Evolutionary conservation across 1,140 invertebrate species (phyloP), one percentile per base, ranked within the genome.

Genomic region (Dreissena polymorpha): DNA sequence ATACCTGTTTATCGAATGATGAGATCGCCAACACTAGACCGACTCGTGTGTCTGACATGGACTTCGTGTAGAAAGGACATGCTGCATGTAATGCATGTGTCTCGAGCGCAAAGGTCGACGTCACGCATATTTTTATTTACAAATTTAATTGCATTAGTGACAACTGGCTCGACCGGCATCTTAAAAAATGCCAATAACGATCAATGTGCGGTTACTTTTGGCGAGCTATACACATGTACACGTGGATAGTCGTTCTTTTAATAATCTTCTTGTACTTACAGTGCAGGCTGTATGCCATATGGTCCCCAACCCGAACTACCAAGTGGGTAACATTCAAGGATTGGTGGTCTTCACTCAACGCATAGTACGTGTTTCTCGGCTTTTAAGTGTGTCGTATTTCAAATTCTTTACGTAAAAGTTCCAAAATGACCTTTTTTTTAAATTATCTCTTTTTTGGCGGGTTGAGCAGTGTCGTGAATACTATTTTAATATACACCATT

Each of bases 261-360:
- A 3, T 25, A 10, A 12, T 23, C 23, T 27, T 16, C 6, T 27
- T 39, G n/a, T 68, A 69, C n/a, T 72, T 80, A 25, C 39, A 80
- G 78, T 80, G n/a, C 78, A 80, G 65, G 78, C 78, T 3, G 27
- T 80, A 25, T 80, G 78, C 39, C 57, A 70, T 64, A 14, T 80
- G 14, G 49, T n/a, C 21, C 21, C 78, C 14, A 80, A 80, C 65
- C 78, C 53, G 16, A 80, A 63, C 53, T 12, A 50, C 10, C 68
- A 53, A n/a, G 25, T 57, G 16, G 29, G 29, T 27, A 55, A 80
- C 29, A 80, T 80, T 12, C n/a, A 64, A 5, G 78, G 78, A 10
- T 60, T 80, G 18, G 55, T 72, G 16, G 67, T 80, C 7, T 80
- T 80, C 29, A 80, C 78, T 16, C 78, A 80, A 53, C 71, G 78